A percentile compares a stretch with the other conserved stretches of the same genome.
phyloP scores from a whole-genome alignment of 2,888 invertebrate genomes.

The Ichneumoninae sp. region DNA sequence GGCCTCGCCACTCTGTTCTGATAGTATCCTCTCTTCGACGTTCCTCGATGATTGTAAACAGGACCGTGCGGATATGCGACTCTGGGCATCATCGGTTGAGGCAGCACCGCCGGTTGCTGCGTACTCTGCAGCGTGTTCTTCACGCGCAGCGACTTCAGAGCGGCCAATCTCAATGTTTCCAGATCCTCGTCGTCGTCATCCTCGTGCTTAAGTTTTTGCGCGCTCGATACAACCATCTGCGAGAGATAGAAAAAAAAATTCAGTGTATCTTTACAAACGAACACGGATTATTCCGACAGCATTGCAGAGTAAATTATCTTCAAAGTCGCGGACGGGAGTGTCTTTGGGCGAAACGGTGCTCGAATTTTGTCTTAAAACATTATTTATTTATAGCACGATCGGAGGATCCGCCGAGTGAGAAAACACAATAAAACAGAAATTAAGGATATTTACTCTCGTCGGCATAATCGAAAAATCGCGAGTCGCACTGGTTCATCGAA shows the following conservation, averaged over 20 bases:
- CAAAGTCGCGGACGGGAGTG: not conserved
- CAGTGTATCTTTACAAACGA: not conserved
- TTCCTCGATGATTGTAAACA: slow-evolving; percentile 71
- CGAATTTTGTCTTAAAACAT: not conserved
- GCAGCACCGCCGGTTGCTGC: slow-evolving; percentile 24
- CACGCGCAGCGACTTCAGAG: slow-evolving; percentile 83
- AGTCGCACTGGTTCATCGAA: not conserved
- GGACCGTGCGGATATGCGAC: slow-evolving; percentile 63
- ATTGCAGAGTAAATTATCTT: not conserved
- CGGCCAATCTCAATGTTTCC: slow-evolving; percentile 85
- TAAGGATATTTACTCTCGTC: too few species aligned
- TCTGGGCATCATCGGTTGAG: slow-evolving; percentile 35
- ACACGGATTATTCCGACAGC: not conserved
- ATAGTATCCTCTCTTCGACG: slow-evolving; percentile 70
- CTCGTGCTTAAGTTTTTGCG: slow-evolving; percentile 74
- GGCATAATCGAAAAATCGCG: too few species aligned
- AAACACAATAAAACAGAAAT: not conserved
- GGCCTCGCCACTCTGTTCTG: slow-evolving; percentile 72
- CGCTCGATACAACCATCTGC: slow-evolving; percentile 72
- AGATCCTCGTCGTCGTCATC: slow-evolving; percentile 86
- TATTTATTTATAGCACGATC: not conserved
- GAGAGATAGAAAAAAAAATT: not conserved
- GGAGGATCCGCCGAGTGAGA: not conserved
- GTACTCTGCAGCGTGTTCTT: slow-evolving; percentile 68
- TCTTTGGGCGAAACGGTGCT: not conserved